Evolutionary conservation across 2,797 vertebrate genomes (phyloP).

Genomic region (Catamblyrhynchus diadema): DNA sequence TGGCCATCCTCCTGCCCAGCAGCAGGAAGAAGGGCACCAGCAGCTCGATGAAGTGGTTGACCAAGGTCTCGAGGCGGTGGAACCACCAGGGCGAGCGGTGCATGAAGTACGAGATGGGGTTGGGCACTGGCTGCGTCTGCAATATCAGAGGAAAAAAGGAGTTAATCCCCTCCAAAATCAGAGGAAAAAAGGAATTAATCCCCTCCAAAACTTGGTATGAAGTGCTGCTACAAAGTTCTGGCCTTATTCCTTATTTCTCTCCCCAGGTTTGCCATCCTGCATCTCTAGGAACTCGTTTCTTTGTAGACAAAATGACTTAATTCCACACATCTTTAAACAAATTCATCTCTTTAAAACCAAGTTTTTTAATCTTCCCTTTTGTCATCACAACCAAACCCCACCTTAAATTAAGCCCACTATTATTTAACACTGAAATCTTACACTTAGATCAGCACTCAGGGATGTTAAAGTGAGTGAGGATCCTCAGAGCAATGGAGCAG

Average conservation of each 20-base stretch:
- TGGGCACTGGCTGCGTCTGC: slow-evolving; percentile 95
- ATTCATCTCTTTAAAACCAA: not conserved
- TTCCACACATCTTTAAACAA: not conserved
- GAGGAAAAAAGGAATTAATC: not conserved
- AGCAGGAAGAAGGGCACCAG: slow-evolving; percentile 87
- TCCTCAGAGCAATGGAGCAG: not conserved
- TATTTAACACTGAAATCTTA: not conserved
- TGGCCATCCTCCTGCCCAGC: slow-evolving; percentile 84
- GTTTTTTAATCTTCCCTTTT: not conserved
- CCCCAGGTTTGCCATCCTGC: accelerated
- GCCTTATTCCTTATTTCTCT: not conserved
- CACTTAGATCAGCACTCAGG: not conserved
- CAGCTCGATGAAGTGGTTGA: slow-evolving; percentile 91
- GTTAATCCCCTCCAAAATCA: not conserved
- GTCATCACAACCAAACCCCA: not conserved
- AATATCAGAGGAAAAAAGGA: not conserved
- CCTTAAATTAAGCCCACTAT: not conserved
- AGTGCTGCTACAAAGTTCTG: not conserved
- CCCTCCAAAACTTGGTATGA: accelerated
- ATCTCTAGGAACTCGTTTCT: not conserved
- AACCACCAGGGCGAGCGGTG: slow-evolving; percentile 89
- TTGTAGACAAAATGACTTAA: not conserved
- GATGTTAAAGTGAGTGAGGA: not conserved
- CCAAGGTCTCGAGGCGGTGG: slow-evolving; percentile 85
- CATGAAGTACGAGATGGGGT: slow-evolving; percentile 91